Percentiles rank a stretch among this genome's conserved stretches.
These are phyloP conservation scores for Drosophila barbarae DNA, from an alignment of 2,888 invertebrate species.

Conservation along the genomic window DNA sequence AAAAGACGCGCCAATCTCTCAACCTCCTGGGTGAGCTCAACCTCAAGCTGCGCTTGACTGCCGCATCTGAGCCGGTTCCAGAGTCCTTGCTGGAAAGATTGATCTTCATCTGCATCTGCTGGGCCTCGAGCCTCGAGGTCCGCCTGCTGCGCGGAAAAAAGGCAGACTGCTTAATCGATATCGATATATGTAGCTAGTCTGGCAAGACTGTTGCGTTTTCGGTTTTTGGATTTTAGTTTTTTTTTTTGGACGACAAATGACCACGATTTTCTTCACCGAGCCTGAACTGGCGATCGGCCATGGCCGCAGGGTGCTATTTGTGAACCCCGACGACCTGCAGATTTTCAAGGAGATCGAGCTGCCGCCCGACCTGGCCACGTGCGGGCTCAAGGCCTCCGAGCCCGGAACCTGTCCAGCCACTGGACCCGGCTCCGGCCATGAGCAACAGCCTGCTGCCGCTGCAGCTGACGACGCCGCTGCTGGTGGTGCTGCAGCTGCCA, in stretches of 20 bases:
- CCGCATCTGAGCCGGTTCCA: conserved; percentile 77
- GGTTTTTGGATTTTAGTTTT: too few species aligned
- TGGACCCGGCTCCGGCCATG: conserved; percentile 11
- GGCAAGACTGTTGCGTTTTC: too few species aligned
- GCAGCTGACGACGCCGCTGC: background rate
- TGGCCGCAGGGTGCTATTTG: conserved; percentile 71
- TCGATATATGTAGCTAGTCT: too few species aligned
- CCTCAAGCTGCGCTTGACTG: conserved; percentile 72
- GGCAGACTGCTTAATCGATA: conserved; percentile 42
- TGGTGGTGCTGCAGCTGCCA: background rate
- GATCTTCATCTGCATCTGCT: conserved; percentile 65
- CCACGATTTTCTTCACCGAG: conserved; percentile 66
- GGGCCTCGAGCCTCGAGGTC: conserved; percentile 51
- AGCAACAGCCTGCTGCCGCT: conserved; percentile 23
- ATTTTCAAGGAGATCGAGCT: conserved; percentile 76
- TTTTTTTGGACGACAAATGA: too few species aligned
- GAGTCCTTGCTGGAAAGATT: conserved; percentile 76
- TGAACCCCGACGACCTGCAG: conserved; percentile 77
- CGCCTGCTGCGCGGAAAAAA: conserved; percentile 42
- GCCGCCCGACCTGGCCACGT: conserved; percentile 69
- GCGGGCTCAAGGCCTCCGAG: conserved; percentile 54
- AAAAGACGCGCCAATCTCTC: too few species aligned
- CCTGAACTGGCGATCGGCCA: conserved; percentile 75
- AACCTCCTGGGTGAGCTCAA: too few species aligned
- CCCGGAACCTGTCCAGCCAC: conserved; percentile 19